These are phyloP conservation scores for Delia radicum DNA, from an alignment of 1,140 invertebrate genomes.

Conservation along the genomic window DNA sequence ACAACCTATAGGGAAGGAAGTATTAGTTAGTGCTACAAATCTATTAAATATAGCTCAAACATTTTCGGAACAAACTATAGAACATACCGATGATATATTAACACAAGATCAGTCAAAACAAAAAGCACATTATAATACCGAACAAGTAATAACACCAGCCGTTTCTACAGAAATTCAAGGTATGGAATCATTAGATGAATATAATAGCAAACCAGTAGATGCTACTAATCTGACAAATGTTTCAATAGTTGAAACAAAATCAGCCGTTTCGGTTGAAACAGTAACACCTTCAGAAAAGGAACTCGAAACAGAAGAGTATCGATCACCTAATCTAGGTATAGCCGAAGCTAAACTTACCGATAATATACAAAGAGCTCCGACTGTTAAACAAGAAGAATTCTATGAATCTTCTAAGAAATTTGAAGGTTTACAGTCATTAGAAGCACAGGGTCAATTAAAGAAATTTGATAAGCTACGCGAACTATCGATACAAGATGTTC, in stretches of 20 bases:
- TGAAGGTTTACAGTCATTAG: not conserved
- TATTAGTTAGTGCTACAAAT: constrained; percentile 19
- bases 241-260: constrained; percentile 30
- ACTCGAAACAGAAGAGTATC: not conserved
- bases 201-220: not conserved
- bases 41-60: constrained; percentile 37
- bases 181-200: constrained; percentile 31
- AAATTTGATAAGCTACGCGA: constrained; percentile 30
- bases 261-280: constrained; percentile 33
- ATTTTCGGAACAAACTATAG: constrained; percentile 23
- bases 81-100: not conserved
- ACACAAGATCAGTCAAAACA: not conserved
- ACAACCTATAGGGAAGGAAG: constrained; percentile 23
- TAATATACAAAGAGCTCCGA: constrained; percentile 32
- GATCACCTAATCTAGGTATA: not conserved
- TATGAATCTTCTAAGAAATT: constrained; percentile 34
- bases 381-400: constrained; percentile 29
- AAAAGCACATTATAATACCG: constrained; percentile 33
- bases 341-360: constrained; percentile 35
- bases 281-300: constrained; percentile 35
- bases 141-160: constrained; percentile 31
- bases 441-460: constrained; percentile 29
- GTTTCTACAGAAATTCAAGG: constrained; percentile 28
- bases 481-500: constrained; percentile 33
- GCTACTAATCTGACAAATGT: constrained; percentile 23